A percentile compares a stretch with the other conserved stretches of the same genome.
Conservation (phyloP, 2,797 vertebrate species). For the Amphiprion clarkii region DNA sequence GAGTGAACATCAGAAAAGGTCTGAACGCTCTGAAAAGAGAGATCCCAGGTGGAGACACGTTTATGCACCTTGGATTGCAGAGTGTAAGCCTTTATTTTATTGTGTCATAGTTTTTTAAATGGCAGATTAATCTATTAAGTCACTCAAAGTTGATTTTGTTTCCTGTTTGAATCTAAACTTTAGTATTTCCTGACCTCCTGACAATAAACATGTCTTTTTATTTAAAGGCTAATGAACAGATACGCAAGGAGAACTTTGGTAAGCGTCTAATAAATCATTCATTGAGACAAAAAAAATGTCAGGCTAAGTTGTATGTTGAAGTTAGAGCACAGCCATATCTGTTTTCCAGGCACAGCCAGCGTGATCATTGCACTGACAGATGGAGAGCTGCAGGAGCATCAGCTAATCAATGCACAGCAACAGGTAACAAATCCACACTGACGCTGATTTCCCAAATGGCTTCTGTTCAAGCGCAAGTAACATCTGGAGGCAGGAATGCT, state of each 20-base stretch:
- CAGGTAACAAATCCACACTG: slow-evolving; percentile 80
- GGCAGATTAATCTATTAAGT: not conserved
- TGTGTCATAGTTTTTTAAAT: not conserved
- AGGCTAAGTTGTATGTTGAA: not conserved
- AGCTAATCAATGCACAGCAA: slow-evolving; percentile 86
- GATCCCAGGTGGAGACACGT: slow-evolving; percentile 89
- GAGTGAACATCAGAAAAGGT: slow-evolving; percentile 87
- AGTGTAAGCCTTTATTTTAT: slow-evolving; percentile 76
- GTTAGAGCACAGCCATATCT: not conserved
- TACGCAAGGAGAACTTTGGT: slow-evolving; percentile 86
- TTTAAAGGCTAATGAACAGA: slow-evolving; percentile 92
- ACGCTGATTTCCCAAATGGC: not conserved
- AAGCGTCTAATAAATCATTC: slow-evolving; percentile 38
- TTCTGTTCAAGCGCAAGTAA: not conserved
- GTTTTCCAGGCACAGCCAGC: slow-evolving; percentile 87
- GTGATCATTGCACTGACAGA: slow-evolving; percentile 93
- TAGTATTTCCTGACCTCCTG: slow-evolving; percentile 2
- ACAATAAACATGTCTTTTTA: slow-evolving; percentile 26
- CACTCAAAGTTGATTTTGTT: not conserved
- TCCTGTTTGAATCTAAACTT: not conserved
- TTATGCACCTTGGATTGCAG: slow-evolving; percentile 91
- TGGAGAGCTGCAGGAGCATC: slow-evolving; percentile 87
- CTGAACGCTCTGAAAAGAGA: slow-evolving; percentile 84
- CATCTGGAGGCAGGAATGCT: not conserved
- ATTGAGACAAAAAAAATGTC: not conserved